These are phyloP conservation scores for Stylophora pistillata DNA, from an alignment of 64 coral and sea anemone species.

Conservation along the genomic window DNA sequence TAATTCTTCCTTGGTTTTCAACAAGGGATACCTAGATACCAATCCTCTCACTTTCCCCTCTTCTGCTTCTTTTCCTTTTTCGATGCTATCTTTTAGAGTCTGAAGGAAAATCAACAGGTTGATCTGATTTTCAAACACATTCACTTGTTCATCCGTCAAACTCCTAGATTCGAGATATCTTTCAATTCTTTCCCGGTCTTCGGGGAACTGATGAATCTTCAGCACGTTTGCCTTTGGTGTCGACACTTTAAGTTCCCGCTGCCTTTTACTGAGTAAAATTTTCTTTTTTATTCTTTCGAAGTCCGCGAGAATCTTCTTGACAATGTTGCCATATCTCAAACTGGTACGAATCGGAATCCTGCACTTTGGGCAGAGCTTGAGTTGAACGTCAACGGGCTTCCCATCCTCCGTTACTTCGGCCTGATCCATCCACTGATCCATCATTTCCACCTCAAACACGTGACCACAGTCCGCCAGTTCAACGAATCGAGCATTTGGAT, in stretches of 20 bases:
- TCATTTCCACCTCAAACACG: slow-evolving; percentile 69
- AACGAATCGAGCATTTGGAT: slow-evolving; percentile 60
- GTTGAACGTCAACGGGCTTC: slow-evolving; percentile 28
- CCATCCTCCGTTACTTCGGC: neutral
- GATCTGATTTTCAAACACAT: slow-evolving; percentile 65
- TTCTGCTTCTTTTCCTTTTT: neutral
- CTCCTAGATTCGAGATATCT: neutral
- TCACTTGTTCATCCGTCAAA: slow-evolving; percentile 57
- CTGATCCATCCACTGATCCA: slow-evolving; percentile 78
- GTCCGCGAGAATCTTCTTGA: slow-evolving; percentile 53
- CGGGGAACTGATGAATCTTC: neutral
- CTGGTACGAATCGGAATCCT: slow-evolving; percentile 51
- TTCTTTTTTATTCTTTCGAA: slow-evolving; percentile 54
- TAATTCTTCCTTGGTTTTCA: neutral
- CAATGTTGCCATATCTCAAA: slow-evolving; percentile 63
- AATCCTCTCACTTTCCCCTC: no score
- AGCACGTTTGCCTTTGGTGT: neutral
- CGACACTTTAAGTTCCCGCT: neutral
- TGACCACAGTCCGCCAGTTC: slow-evolving; percentile 83
- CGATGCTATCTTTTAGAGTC: neutral
- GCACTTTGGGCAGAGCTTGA: slow-evolving; percentile 64
- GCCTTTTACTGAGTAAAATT: neutral
- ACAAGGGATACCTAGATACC: no score
- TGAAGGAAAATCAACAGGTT: slow-evolving; percentile 41
- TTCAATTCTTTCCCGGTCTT: neutral